Evolutionary conservation across 2,888 invertebrate species (phyloP).

Genomic region (Scaeva pyrastri): DNA sequence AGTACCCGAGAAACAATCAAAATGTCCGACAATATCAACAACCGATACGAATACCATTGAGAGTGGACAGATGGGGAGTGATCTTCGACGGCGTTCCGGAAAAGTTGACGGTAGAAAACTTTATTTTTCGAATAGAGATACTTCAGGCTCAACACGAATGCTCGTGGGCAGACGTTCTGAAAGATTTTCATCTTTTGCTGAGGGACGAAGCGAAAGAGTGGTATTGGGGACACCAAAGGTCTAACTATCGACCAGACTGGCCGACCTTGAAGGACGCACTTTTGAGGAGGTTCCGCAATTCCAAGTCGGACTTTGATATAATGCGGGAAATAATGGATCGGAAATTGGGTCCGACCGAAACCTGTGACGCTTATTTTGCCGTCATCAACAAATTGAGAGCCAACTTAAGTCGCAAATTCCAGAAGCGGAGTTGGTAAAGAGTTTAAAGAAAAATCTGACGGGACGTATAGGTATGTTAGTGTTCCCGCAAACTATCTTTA

Average conservation of each 20-base stretch:
- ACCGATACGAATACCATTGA: too few species aligned
- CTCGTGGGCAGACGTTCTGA: slow-evolving; percentile 1
- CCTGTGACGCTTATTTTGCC: not conserved
- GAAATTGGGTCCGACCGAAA: not conserved
- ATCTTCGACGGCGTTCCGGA: not conserved
- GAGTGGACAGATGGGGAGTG: not conserved
- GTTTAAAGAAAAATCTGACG: not conserved
- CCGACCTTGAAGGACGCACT: not conserved
- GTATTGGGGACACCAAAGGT: slow-evolving; percentile 20
- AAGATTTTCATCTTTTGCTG: not conserved
- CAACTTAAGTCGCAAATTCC: not conserved
- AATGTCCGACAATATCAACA: too few species aligned
- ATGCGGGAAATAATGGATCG: slow-evolving; percentile 3
- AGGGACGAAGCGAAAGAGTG: not conserved
- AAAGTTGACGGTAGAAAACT: not conserved
- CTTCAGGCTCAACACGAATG: slow-evolving; percentile 5
- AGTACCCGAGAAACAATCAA: too few species aligned
- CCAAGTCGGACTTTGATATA: slow-evolving; percentile 16
- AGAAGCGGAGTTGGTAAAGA: not conserved
- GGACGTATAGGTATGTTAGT: not conserved
- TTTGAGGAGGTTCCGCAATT: not conserved
- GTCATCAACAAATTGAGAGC: not conserved
- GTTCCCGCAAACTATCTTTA: not conserved
- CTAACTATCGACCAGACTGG: not conserved
- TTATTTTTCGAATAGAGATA: not conserved